Evolutionary conservation across 2,888 invertebrate species (phyloP).

Genomic region (Cactoblastis cactorum): DNA sequence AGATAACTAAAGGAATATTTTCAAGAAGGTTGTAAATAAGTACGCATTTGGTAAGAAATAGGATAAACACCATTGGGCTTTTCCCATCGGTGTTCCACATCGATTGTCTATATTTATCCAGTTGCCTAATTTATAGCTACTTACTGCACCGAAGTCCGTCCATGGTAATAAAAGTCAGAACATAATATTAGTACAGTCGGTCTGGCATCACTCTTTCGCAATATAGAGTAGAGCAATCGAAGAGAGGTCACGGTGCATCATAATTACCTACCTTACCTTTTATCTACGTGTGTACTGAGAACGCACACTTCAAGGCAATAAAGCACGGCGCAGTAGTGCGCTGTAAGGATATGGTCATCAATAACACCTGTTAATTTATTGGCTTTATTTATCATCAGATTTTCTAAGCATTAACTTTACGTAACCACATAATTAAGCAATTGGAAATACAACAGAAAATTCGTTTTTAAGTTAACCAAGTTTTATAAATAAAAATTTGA

Average conservation of each 20-base stretch:
- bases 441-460: no score
- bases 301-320: not conserved
- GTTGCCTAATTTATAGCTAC: no score
- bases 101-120: not conserved
- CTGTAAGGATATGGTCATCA: not conserved
- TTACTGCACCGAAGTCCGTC: slow-evolving; percentile 1
- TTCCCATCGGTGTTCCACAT: no score
- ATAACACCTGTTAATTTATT: not conserved
- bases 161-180: not conserved
- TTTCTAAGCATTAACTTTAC: no score
- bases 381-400: not conserved
- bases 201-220: slow-evolving; percentile 16
- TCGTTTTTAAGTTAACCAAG: no score
- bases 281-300: slow-evolving; percentile 7
- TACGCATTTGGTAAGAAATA: no score
- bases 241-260: slow-evolving; percentile 18
- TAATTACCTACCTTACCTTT: slow-evolving; percentile 7
- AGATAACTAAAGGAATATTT: no score
- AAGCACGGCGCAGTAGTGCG: not conserved
- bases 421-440: no score
- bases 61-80: no score
- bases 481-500: no score
- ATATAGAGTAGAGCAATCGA: slow-evolving; percentile 15
- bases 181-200: slow-evolving; percentile 10
- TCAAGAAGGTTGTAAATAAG: no score